These are phyloP conservation scores for Nymphicus hollandicus DNA, from an alignment of 2,113 vertebrate species.

Conservation along the genomic window DNA sequence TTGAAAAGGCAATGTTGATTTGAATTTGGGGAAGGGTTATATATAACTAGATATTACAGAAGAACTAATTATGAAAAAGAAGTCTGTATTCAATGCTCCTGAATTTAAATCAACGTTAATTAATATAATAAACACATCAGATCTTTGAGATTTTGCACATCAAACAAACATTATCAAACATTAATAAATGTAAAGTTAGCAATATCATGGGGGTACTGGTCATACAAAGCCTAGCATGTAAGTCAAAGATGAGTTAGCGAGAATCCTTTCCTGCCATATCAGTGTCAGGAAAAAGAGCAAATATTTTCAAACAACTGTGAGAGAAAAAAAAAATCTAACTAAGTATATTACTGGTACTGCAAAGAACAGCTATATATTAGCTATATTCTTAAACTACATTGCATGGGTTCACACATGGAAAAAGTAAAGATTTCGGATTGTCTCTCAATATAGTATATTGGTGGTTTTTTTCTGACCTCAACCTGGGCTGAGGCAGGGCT, in stretches of 20 bases:
- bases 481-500: not conserved
- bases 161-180: not conserved
- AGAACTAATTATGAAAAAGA: not conserved
- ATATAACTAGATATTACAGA: not conserved
- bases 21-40: not conserved
- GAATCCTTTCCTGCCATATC: not conserved
- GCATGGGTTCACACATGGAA: not conserved
- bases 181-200: not conserved
- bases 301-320: not conserved
- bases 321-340: not conserved
- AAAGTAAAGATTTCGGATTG: not conserved
- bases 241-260: not conserved
- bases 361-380: not conserved
- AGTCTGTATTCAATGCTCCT: not conserved
- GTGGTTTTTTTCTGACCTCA: not conserved
- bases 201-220: not conserved
- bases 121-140: not conserved
- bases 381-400: not conserved
- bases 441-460: not conserved
- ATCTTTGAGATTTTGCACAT: not conserved
- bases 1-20: not conserved
- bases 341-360: not conserved
- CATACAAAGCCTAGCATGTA: not conserved
- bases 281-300: not conserved
- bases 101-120: not conserved